These are phyloP conservation scores for Thamnophis elegans DNA, from an alignment of 2,797 vertebrate genomes.

Conservation along the genomic window DNA sequence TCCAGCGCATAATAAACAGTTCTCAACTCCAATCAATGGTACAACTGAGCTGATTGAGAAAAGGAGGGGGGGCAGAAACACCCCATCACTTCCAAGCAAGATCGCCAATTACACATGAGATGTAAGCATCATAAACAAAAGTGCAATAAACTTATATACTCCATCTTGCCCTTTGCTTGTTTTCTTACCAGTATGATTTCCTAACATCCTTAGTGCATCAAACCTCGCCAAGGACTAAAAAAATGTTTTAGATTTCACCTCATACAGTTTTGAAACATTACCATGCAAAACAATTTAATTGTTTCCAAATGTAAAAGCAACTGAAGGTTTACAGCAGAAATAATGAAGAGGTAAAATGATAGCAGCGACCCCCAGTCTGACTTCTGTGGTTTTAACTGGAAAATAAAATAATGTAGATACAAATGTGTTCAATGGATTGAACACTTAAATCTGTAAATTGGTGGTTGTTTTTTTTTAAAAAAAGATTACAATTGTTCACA, in stretches of 20 bases:
- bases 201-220: slow-evolving; percentile 9
- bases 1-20: background rate
- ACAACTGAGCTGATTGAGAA: background rate
- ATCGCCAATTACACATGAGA: background rate
- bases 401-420: slow-evolving; percentile 54
- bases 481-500: slow-evolving; percentile 50
- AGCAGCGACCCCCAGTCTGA: slow-evolving; percentile 23
- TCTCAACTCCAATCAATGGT: background rate
- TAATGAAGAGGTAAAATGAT: slow-evolving; percentile 29
- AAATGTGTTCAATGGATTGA: slow-evolving; percentile 43
- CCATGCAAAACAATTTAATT: slow-evolving; percentile 26
- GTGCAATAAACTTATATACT: background rate
- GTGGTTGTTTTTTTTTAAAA: slow-evolving; percentile 58
- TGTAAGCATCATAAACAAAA: background rate
- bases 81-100: too few relatives aligned
- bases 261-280: slow-evolving; percentile 5
- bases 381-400: slow-evolving; percentile 60
- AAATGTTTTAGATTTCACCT: slow-evolving; percentile 27
- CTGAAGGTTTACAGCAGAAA: slow-evolving; percentile 7
- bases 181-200: slow-evolving; percentile 19
- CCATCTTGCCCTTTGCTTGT: background rate
- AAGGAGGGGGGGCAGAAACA: background rate
- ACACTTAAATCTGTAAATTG: slow-evolving; percentile 28
- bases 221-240: background rate
- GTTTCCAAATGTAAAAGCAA: slow-evolving; percentile 23